Base-by-base conservation (phyloP, 2,888 invertebrate genomes). In the Gastracanthus pulcherrimus region DNA sequence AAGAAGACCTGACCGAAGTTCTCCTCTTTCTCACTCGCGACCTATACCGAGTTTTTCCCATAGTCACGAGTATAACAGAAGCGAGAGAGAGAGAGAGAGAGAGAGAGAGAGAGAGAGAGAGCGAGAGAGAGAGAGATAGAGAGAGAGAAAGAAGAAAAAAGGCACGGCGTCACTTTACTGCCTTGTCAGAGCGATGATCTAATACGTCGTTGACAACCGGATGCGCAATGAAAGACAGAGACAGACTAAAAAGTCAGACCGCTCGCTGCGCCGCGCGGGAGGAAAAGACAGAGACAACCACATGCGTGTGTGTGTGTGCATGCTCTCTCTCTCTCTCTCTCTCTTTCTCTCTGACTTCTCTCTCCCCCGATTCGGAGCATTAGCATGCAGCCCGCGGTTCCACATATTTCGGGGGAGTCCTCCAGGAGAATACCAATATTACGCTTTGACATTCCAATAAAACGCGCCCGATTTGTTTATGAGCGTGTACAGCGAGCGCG, bases 401-500 rank as follows among this genome's bases (percentile, higher is more conserved):
- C 89, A 90, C 91, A 90, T 90, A 91, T 91, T 91, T 91, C 89
- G 90, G 91, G 89, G 90, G 89, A 89, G 87, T 86, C 85, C 85
- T 86, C 89, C 88, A 86, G 85, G 87, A 87, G 91, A 91, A 91
- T 91, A 91, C 91, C 91, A 91, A 91, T 91, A 91, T 89, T 89
- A 89, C 88, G 90, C 90, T 91, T 90, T 90, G 90, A 91, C 91
- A 89, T 91, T 90, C 91, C 91, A 90, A 91, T 91, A 90, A 90
- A 91, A 90, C 89, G 90, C 90, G 90, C 89, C 89, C 90, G 91
- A 91, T 91, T 91, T 91, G 91, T 91, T 91, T 91, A 91, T 90
- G 91, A 89, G 90, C 89, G 87, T 89, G 89, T 89, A 84, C 87
- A 86, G 83, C 85, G 85, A 82, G 78, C 77, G 85, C 84, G 82